Base-by-base conservation (phyloP, 2,113 vertebrate genomes). In the Plotosus lineatus region DNA sequence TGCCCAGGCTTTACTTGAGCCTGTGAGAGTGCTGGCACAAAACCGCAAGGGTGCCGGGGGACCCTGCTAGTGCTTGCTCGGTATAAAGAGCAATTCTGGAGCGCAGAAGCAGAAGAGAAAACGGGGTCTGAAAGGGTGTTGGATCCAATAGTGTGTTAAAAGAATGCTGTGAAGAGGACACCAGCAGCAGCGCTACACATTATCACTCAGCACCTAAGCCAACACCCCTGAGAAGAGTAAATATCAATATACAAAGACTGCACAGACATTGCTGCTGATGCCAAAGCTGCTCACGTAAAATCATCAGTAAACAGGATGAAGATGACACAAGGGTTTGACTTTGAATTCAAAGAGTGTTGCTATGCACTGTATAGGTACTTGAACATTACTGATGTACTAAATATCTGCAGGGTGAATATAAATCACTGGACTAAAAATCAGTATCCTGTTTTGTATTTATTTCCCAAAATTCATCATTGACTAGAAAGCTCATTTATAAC, bases 1-100 rank as follows among this genome's bases (percentile, higher is more conserved):
- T 42, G 78, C 86, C 78, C 75, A 84, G 75, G 82, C 83, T 46
- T 79, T 86, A 75, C 86, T 85, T 55, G 66, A 84, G 71, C 33
- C 79, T 42, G 72, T n/a, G 21, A 76, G 79, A 33, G 79, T 5
- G 23, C 65, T 84, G 61, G 82, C 82, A 69, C 44, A 79, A 44
- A 77, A 83, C 44, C 26, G 7, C 33, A 10, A 56, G 75, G 33
- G 44, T 69, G 60, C 58, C 79, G n/a, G 40, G 48, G 6, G 56
- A 83, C 68, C 68, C 56, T 80, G 60, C 69, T 53, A 15, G 42
- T 72, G 53, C 63, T 76, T 38, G 46, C 40, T 2, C 4, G 38
- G 33, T 33, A 83, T 66, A 66, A 50, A 44, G 17, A 71, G 6
- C 71, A 60, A 11, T 82, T 78, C 42, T 42, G 40, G 44, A 50